Conservation (phyloP, 2,113 vertebrate genomes). For the Polypterus bichir region DNA sequence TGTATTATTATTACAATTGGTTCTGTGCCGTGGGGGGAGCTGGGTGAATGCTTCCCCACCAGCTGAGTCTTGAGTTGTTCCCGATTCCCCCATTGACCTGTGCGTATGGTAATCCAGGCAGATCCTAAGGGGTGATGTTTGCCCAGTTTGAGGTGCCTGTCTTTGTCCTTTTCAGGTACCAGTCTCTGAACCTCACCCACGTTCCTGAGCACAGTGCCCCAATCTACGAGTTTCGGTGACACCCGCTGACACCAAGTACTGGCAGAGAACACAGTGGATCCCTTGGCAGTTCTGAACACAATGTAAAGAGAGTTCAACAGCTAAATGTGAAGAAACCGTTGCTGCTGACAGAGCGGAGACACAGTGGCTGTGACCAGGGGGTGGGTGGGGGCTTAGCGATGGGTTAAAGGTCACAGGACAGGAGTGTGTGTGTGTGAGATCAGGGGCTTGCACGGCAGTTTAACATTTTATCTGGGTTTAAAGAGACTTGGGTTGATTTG, state of each 20-base stretch:
- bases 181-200: slow-evolving; percentile 87
- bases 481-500: not conserved
- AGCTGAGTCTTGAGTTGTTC: too few species aligned
- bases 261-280: slow-evolving; percentile 4
- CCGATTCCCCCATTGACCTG: too few species aligned
- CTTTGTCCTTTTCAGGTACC: slow-evolving; percentile 63
- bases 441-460: not conserved
- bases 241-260: slow-evolving; percentile 11
- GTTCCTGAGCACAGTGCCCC: slow-evolving; percentile 84
- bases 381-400: too few species aligned
- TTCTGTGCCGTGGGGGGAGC: too few species aligned
- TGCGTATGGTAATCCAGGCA: too few species aligned
- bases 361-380: too few species aligned
- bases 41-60: too few species aligned
- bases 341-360: too few species aligned
- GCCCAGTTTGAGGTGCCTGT: slow-evolving; percentile 3
- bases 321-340: too few species aligned
- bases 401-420: too few species aligned
- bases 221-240: slow-evolving; percentile 97
- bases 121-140: not conserved
- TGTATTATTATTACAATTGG: too few species aligned
- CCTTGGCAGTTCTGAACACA: not conserved
- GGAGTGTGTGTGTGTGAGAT: not conserved
- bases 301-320: not conserved
- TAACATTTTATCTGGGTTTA: not conserved